Evolutionary conservation across 2,888 invertebrate species (phyloP).

Genomic region (Teleiodes luculella): DNA sequence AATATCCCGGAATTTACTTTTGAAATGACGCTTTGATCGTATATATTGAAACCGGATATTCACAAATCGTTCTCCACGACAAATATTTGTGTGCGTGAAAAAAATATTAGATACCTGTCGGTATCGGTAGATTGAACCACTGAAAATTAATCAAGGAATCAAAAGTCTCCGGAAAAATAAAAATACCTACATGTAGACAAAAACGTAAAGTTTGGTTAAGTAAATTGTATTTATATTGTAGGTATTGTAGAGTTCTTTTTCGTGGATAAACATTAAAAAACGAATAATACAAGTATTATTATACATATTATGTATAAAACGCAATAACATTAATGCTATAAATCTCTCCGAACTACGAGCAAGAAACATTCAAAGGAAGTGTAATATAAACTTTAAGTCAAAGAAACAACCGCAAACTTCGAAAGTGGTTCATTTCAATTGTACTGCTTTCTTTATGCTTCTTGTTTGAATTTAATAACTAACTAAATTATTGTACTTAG

Average conservation of each 20-base stretch:
- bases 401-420: background rate
- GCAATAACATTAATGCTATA: background rate
- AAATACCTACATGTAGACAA: too few species aligned
- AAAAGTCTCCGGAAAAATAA: too few species aligned
- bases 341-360: background rate
- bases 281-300: too few species aligned
- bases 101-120: constrained; percentile 20
- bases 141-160: too few species aligned
- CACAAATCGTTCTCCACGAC: constrained; percentile 31
- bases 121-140: background rate
- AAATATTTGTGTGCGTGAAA: constrained; percentile 35
- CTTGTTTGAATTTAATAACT: too few species aligned
- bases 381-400: background rate
- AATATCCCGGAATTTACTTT: background rate
- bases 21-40: constrained; percentile 11
- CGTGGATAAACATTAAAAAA: too few species aligned
- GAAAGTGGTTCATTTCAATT: background rate
- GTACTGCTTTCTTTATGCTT: background rate
- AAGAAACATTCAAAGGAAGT: constrained; percentile 1
- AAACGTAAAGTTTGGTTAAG: too few species aligned
- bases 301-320: too few species aligned
- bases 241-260: too few species aligned
- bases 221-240: too few species aligned
- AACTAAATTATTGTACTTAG: too few species aligned
- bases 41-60: constrained; percentile 29